phyloP scores from a whole-genome alignment of 2,797 vertebrate genomes.

The Liparis tanakae region DNA sequence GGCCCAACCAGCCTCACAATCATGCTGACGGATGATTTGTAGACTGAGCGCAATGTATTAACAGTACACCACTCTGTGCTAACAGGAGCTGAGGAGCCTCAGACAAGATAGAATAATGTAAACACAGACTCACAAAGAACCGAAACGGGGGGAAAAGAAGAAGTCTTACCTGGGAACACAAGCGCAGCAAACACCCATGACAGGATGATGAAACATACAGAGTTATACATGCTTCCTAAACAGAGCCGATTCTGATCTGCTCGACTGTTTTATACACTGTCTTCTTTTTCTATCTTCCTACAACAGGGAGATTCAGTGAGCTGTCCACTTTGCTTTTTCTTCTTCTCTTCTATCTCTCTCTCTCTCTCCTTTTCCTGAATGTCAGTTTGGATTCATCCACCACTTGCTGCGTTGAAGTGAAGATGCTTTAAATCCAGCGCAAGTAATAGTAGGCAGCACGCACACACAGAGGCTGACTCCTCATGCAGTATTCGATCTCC shows the following conservation, averaged over 20 bases:
- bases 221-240: slow-evolving; percentile 82
- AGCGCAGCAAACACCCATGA: slow-evolving; percentile 82
- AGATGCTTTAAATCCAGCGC: slow-evolving; percentile 79
- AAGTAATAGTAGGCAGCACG: slow-evolving; percentile 74
- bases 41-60: slow-evolving; percentile 7
- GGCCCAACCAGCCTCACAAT: slow-evolving; percentile 14
- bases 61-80: slow-evolving; percentile 42
- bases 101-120: slow-evolving; percentile 27
- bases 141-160: slow-evolving; percentile 30
- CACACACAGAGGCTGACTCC: slow-evolving; percentile 59
- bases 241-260: slow-evolving; percentile 60
- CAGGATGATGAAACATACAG: slow-evolving; percentile 80
- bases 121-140: slow-evolving; percentile 35
- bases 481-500: slow-evolving; percentile 74
- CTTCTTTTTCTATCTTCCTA: slow-evolving; percentile 53
- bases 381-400: slow-evolving; percentile 63
- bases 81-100: slow-evolving; percentile 31
- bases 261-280: slow-evolving; percentile 49
- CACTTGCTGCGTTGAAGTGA: slow-evolving; percentile 46
- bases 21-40: slow-evolving; percentile 16
- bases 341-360: background rate
- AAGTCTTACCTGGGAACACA: slow-evolving; percentile 84
- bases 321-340: slow-evolving; percentile 50
- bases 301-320: slow-evolving; percentile 47
- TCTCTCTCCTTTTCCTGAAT: slow-evolving; percentile 36